Evolutionary conservation across 2,888 invertebrate genomes (phyloP), one percentile per base, ranked within the genome.

Genomic region (Thalpophila matura): DNA sequence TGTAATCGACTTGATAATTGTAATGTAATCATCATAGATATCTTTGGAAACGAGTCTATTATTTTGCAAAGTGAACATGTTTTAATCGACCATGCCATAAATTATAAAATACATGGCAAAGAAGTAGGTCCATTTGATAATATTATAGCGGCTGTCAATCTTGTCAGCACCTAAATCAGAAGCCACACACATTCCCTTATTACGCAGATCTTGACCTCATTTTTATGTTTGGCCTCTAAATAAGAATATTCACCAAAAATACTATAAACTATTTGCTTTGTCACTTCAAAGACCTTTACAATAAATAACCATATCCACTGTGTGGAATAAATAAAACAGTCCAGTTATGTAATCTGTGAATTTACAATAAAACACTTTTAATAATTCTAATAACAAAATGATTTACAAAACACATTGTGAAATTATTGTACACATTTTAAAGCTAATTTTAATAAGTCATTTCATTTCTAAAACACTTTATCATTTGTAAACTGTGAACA

Each of bases 201-300:
- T 80, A 73, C 81, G 77, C 72, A 74, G 76, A 78, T 71, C 78
- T 59, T 84, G 82, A 77, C 82, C 82, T 64, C 57, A 77, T 80
- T 71, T 81, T 60, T 73, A 62, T 58, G 55, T 70, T 69, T 77
- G 77, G 65, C 84, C 81, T 81, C 74, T 59, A 66, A 59, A 80
- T 80, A 83, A 80, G 82, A 79, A 79, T 79, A 78, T 80, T 71
- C 49, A 29, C 26, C 66, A 47, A 69, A 77, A 68, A 77, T 77
- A 65, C 50, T 69, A 62, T 56, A 68, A 68, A 68, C 51, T 58
- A 67, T 76, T 69, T 64, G 60, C 35, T 61, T 68, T 69, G 74
- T 63, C 58, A 49, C 54, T 61, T 40, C 29, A 46, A 54, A 57
- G 64, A 57, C 54, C 47, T 58, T 61, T 60, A 24, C 45, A 72